These are phyloP conservation scores for Cerceris ruficornis DNA, from an alignment of 2,888 invertebrate genomes.

Conservation along the genomic window DNA sequence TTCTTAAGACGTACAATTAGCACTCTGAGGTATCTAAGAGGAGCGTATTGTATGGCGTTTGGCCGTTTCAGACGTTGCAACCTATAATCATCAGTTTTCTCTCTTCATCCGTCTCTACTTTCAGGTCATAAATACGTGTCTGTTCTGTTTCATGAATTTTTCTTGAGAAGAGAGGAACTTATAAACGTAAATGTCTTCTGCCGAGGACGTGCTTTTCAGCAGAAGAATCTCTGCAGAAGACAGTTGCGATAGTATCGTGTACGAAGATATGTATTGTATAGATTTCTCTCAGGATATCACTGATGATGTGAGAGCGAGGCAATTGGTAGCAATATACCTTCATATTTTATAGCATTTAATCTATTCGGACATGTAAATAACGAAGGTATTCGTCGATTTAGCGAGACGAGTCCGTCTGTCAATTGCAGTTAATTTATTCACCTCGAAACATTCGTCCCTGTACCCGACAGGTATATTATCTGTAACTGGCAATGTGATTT, in stretches of 20 bases:
- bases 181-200: too few species aligned
- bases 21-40: not conserved
- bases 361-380: slow-evolving; percentile 47
- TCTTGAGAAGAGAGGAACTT: too few species aligned
- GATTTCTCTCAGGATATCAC: slow-evolving; percentile 16
- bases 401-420: slow-evolving; percentile 45
- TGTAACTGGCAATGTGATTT: slow-evolving; percentile 47
- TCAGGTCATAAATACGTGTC: not conserved
- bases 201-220: too few species aligned
- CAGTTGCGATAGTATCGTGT: too few species aligned
- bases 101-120: not conserved
- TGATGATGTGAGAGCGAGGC: slow-evolving; percentile 1
- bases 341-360: slow-evolving; percentile 55
- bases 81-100: slow-evolving; percentile 1
- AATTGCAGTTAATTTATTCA: slow-evolving; percentile 57
- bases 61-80: slow-evolving; percentile 6
- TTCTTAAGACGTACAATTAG: slow-evolving; percentile 2
- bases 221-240: too few species aligned
- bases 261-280: too few species aligned
- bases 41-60: slow-evolving; percentile 4
- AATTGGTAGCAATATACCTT: slow-evolving; percentile 51
- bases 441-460: slow-evolving; percentile 33
- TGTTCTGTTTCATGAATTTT: too few species aligned
- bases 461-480: slow-evolving; percentile 43
- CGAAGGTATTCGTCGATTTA: slow-evolving; percentile 14